Evolutionary conservation across 2,888 invertebrate species (phyloP).

Genomic region (Trisateles emortualis): DNA sequence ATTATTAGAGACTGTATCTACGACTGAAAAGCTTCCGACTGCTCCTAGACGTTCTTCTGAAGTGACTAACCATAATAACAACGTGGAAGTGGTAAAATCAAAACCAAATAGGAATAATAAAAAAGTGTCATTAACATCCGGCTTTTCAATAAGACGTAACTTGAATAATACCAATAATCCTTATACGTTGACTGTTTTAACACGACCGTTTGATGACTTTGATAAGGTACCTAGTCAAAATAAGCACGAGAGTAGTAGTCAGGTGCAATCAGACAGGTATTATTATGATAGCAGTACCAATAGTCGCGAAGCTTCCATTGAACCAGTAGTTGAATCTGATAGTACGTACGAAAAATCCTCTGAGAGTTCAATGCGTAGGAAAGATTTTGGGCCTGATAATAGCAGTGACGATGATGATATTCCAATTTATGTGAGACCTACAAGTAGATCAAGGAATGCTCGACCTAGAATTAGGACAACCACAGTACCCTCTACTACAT

Average conservation of each 20-base stretch:
- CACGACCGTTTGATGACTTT: slow-evolving; percentile 71
- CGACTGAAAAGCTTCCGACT: slow-evolving; percentile 69
- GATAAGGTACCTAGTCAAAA: slow-evolving; percentile 43
- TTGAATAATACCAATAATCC: slow-evolving; percentile 74
- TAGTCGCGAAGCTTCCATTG: slow-evolving; percentile 52
- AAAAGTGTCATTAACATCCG: slow-evolving; percentile 80
- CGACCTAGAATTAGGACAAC: slow-evolving; percentile 42
- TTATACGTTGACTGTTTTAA: slow-evolving; percentile 78
- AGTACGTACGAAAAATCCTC: slow-evolving; percentile 47
- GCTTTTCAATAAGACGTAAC: slow-evolving; percentile 81
- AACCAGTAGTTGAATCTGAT: slow-evolving; percentile 38
- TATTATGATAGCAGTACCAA: slow-evolving; percentile 58
- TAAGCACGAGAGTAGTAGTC: slow-evolving; percentile 31
- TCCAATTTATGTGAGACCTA: slow-evolving; percentile 57
- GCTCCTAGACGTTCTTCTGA: slow-evolving; percentile 57
- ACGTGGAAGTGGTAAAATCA: slow-evolving; percentile 63
- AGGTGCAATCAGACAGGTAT: slow-evolving; percentile 57
- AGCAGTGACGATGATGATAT: slow-evolving; percentile 63
- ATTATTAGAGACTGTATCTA: slow-evolving; percentile 68
- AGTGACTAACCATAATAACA: slow-evolving; percentile 70
- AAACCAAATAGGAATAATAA: slow-evolving; percentile 63
- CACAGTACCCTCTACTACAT: slow-evolving; percentile 47
- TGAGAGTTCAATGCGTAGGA: slow-evolving; percentile 56
- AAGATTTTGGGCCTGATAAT: slow-evolving; percentile 56
- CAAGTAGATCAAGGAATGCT: slow-evolving; percentile 39